Evolutionary conservation across 2,113 vertebrate genomes (phyloP).

Genomic region (Spizaetus ornatus): DNA sequence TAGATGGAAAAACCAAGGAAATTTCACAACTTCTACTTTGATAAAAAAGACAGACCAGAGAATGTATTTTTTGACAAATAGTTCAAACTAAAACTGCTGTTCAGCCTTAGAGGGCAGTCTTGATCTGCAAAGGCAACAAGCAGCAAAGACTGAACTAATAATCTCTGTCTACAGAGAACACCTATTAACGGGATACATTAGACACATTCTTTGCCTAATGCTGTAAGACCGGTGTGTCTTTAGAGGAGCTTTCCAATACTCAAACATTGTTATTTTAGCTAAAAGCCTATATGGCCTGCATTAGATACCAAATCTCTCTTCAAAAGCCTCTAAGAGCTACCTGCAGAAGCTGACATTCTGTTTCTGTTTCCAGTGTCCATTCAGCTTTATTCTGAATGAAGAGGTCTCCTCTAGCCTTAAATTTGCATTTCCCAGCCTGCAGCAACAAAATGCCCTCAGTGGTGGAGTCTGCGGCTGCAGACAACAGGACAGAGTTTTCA

Average conservation of each 20-base stretch:
- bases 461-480: conserved; percentile 10
- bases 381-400: conserved; percentile 3
- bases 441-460: conserved; percentile 61
- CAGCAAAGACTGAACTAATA: background rate
- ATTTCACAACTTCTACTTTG: background rate
- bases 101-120: background rate
- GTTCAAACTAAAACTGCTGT: background rate
- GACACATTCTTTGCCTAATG: background rate
- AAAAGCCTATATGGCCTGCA: background rate
- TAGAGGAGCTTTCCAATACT: background rate
- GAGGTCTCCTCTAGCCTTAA: conserved; percentile 62
- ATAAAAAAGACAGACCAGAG: background rate
- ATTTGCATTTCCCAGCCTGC: conserved; percentile 69
- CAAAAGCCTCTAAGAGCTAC: background rate
- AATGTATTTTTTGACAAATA: background rate
- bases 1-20: background rate
- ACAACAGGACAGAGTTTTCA: conserved; percentile 50
- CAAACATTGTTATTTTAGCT: background rate
- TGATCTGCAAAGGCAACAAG: background rate
- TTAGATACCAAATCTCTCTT: background rate
- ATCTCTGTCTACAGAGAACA: background rate
- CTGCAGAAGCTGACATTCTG: conserved; percentile 68
- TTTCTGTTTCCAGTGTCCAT: conserved; percentile 72
- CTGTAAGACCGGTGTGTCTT: background rate
- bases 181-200: background rate